phyloP scores from a whole-genome alignment of 1,140 invertebrate genomes.

The Drosophila melanica region DNA sequence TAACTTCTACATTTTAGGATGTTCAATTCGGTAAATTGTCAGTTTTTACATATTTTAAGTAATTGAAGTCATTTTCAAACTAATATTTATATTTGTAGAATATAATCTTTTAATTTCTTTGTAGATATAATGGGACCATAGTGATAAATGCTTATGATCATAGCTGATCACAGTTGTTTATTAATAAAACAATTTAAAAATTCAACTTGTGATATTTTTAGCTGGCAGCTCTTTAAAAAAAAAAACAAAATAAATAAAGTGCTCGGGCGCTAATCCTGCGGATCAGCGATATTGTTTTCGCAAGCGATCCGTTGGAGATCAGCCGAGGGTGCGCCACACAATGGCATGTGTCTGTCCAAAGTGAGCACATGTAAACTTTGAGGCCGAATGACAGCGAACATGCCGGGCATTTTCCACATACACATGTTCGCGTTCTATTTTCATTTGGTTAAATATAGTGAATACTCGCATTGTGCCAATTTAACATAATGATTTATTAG shows the following conservation, averaged over 20 bases:
- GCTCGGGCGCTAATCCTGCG: constrained; percentile 28
- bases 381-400: constrained; percentile 67
- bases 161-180: not conserved
- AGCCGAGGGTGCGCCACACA: constrained; percentile 11
- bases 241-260: constrained; percentile 3
- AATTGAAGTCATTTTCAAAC: too few relatives aligned
- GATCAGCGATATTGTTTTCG: constrained; percentile 35
- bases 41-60: not conserved
- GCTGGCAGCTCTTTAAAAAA: constrained; percentile 6
- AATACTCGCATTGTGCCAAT: constrained; percentile 67
- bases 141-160: not conserved
- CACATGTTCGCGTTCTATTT: constrained; percentile 75
- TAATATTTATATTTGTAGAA: too few relatives aligned
- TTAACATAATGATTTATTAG: constrained; percentile 81
- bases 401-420: constrained; percentile 74
- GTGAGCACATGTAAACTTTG: constrained; percentile 55
- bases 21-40: not conserved
- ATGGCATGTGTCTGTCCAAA: constrained; percentile 57
- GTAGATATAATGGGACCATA: not conserved
- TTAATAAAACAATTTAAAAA: not conserved
- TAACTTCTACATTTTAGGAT: not conserved
- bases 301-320: constrained; percentile 17
- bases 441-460: constrained; percentile 64
- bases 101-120: too few relatives aligned
- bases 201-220: constrained; percentile 11